A percentile compares a stretch with the other conserved stretches of the same genome.
These are phyloP conservation scores for Entosphenus tridentatus DNA, from an alignment of 2,113 vertebrate genomes.

Conservation along the genomic window DNA sequence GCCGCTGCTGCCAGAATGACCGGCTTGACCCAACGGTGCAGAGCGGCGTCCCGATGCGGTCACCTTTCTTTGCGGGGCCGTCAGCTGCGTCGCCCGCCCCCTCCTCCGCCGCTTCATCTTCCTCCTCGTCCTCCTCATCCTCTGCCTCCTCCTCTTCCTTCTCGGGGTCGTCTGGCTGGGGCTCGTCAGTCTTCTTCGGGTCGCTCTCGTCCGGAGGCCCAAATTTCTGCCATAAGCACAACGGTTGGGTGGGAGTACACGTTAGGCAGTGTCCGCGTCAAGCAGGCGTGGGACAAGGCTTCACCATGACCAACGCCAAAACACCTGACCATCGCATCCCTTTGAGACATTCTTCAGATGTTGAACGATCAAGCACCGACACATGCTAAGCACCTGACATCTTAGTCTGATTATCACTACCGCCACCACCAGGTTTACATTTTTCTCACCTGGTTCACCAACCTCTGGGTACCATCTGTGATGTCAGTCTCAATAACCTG, in stretches of 20 bases:
- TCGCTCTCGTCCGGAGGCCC: slow-evolving; percentile 30
- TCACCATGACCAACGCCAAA: not conserved
- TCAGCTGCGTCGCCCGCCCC: not conserved
- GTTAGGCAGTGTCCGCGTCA: slow-evolving; percentile 1
- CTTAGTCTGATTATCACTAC: not conserved
- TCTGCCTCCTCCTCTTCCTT: slow-evolving; percentile 9
- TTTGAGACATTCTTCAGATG: not conserved
- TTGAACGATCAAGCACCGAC: not conserved
- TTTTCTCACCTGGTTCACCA: too few species aligned
- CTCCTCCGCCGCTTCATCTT: not conserved
- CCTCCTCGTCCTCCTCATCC: not conserved
- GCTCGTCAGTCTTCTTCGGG: slow-evolving; percentile 32
- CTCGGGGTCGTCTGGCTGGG: slow-evolving; percentile 19
- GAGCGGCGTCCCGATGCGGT: not conserved
- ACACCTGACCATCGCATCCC: not conserved
- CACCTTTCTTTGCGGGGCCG: not conserved
- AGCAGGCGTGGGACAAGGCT: not conserved
- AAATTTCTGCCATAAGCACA: slow-evolving; percentile 20
- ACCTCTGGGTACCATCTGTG: too few species aligned
- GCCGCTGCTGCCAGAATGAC: not conserved
- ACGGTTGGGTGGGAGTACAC: not conserved
- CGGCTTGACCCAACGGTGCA: not conserved
- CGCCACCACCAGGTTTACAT: too few species aligned
- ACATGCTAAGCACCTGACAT: not conserved
- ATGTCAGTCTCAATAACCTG: too few species aligned